These are phyloP conservation scores for Pseudobourletiella spinata DNA, from an alignment of 1,140 invertebrate genomes.

Conservation along the genomic window DNA sequence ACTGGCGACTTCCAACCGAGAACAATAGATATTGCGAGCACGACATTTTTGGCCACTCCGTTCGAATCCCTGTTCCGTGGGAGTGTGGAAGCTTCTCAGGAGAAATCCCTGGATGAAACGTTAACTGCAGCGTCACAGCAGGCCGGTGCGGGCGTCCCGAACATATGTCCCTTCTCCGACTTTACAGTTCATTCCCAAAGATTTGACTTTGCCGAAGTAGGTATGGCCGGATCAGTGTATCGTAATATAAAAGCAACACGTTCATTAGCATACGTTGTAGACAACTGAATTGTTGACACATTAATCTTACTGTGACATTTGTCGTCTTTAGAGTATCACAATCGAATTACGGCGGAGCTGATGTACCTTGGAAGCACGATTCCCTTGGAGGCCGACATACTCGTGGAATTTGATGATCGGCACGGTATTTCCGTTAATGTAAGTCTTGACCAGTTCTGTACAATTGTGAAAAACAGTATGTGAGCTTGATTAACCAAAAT, in stretches of 20 bases:
- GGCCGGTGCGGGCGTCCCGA: too few relatives aligned
- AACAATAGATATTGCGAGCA: background rate
- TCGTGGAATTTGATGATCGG: slow-evolving; percentile 17
- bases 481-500: too few relatives aligned
- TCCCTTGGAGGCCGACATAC: slow-evolving; percentile 25
- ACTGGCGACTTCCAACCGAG: background rate
- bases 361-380: slow-evolving; percentile 16
- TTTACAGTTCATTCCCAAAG: slow-evolving; percentile 6
- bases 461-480: too few relatives aligned
- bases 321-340: slow-evolving; percentile 7
- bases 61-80: slow-evolving; percentile 5
- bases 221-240: background rate
- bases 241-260: too few relatives aligned
- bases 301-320: too few relatives aligned
- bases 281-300: too few relatives aligned
- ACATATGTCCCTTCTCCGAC: slow-evolving; percentile 20
- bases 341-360: slow-evolving; percentile 19
- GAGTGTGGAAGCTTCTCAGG: background rate
- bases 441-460: background rate
- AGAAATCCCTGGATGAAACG: background rate
- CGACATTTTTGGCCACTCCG: background rate
- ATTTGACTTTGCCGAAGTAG: slow-evolving; percentile 28
- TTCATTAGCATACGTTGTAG: too few relatives aligned
- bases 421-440: slow-evolving; percentile 18
- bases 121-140: background rate